Evolutionary conservation across 2,113 vertebrate genomes (phyloP), one percentile per base, ranked within the genome.

Genomic region (Ophthalmolycus amberensis): DNA sequence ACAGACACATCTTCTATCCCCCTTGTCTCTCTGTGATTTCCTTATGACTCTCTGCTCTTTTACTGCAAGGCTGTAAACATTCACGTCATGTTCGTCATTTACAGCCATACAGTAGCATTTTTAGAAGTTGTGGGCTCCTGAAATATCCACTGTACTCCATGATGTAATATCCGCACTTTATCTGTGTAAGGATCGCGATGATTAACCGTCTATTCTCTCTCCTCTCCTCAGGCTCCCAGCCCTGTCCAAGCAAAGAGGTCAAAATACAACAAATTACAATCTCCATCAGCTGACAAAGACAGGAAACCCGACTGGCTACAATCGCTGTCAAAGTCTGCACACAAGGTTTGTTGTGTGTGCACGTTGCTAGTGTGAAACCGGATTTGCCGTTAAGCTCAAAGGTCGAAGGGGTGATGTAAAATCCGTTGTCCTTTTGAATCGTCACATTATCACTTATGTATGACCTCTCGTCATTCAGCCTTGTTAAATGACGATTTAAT

Each of bases 231-330:
- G 95, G 90, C 94, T 63, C 93, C 91, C 67, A 95, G 94, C 83
- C 94, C 95, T 0, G 83, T 91, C 79, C 82, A 89, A 65, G 69
- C 85, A 80, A 95, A 95, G 88, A 94, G 87, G 88, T 86, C 90
- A 76, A 95, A 94, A 88, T 88, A 90, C 1, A 90, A 95, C 80
- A 91, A 91, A 77, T 80, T 87, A 20, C 90, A 85, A 67, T 94
- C 93, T 52, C 90, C 91, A 6, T 85, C 93, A 59, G 75, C 89
- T 64, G 94, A 93, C 66, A 92, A 86, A 84, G 94, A 95, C 71
- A 92, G 89, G 77, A 94, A 94, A 84, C 89, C 91, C 11, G 94
- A 95, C 48, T 95, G 95, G 94, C 71, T 95, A 54, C 94, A 94
- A 71, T 90, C 89, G 5, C 75, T 94, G 85, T 85, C 94, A 37